Evolutionary conservation across 2,113 vertebrate genomes (phyloP).

Genomic region (Tauraco erythrolophus): DNA sequence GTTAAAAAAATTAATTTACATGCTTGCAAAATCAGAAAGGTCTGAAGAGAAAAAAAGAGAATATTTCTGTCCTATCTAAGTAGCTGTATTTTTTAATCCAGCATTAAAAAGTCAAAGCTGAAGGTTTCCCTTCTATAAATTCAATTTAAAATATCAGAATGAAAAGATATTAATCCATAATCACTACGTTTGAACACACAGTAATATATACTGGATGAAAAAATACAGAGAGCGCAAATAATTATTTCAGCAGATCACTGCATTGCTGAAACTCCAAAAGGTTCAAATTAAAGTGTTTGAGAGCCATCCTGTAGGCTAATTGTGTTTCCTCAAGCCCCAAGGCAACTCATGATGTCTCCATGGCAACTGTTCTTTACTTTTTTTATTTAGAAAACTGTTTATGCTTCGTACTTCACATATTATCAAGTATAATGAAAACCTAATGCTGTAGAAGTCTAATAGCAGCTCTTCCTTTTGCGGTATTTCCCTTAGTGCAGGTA

Average conservation of each 20-base stretch:
- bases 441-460: not conserved
- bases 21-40: not conserved
- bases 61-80: not conserved
- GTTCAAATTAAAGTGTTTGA: slow-evolving; percentile 40
- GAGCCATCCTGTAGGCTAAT: slow-evolving; percentile 42
- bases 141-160: not conserved
- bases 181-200: not conserved
- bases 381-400: slow-evolving; percentile 32
- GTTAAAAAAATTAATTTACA: not conserved
- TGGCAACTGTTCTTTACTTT: slow-evolving; percentile 43
- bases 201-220: not conserved
- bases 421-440: not conserved
- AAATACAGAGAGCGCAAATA: not conserved
- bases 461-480: not conserved
- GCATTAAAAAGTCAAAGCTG: not conserved
- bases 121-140: not conserved
- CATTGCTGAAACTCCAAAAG: slow-evolving; percentile 17
- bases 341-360: slow-evolving; percentile 38
- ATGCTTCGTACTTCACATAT: not conserved
- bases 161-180: not conserved
- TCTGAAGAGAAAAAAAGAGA: not conserved
- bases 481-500: not conserved
- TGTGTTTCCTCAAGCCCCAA: slow-evolving; percentile 38
- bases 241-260: slow-evolving; percentile 25
- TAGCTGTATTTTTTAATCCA: not conserved